Conservation (phyloP, 1,140 invertebrate species). For the Hylaeus volcanicus region DNA sequence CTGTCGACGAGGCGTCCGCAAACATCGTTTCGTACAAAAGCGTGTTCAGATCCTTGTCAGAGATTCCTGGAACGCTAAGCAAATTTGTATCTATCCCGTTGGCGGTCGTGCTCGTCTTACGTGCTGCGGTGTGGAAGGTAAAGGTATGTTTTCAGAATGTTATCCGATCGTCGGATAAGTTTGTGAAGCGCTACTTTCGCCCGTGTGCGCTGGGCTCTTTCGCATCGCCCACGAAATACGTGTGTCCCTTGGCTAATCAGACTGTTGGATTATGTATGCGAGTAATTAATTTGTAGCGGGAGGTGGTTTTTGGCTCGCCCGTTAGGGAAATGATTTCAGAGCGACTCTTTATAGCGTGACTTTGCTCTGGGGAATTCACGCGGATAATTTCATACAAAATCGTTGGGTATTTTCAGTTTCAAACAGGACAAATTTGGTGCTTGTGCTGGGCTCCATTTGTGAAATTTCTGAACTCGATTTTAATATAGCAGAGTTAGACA, state of each 20-base stretch:
- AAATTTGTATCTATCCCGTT: slow-evolving; percentile 42
- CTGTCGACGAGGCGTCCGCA: slow-evolving; percentile 23
- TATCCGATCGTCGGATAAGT: slow-evolving; percentile 50
- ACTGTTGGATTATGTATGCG: slow-evolving; percentile 1
- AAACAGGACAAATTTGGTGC: no score
- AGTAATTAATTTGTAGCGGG: slow-evolving; percentile 9
- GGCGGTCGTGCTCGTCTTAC: slow-evolving; percentile 19
- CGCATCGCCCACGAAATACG: slow-evolving; percentile 16
- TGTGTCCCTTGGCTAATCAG: slow-evolving; percentile 13
- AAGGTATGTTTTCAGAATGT: slow-evolving; percentile 30
- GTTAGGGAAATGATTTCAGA: background rate
- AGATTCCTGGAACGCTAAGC: slow-evolving; percentile 14
- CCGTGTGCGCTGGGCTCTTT: slow-evolving; percentile 1
- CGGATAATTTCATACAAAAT: no score
- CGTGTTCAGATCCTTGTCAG: slow-evolving; percentile 35
- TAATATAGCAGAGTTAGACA: no score
- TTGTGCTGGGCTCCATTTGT: no score
- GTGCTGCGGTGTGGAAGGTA: slow-evolving; percentile 8
- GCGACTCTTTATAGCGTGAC: no score
- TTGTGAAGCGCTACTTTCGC: slow-evolving; percentile 32
- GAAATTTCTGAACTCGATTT: no score
- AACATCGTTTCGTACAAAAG: slow-evolving; percentile 39
- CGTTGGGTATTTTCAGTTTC: no score
- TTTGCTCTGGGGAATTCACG: no score
- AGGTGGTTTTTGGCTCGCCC: no score